Conservation (phyloP, 2,113 vertebrate genomes). For the Amphiprion percula region DNA sequence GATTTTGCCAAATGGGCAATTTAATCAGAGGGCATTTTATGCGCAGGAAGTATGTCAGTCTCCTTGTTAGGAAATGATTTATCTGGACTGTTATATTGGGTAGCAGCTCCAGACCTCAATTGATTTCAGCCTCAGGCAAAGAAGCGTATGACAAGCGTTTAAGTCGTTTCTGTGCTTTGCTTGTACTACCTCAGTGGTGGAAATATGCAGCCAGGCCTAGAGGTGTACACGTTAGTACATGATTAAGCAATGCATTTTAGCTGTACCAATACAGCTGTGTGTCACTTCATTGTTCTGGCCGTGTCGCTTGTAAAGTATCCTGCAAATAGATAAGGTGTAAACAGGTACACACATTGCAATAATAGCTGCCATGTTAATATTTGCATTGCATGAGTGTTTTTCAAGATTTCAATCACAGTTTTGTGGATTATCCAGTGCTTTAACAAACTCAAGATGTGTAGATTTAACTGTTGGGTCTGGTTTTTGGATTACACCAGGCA, state of each 20-base stretch:
- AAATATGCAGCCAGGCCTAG: background rate
- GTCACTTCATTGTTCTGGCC: background rate
- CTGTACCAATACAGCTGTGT: background rate
- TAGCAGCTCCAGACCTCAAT: conserved; percentile 41
- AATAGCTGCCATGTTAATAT: too few species aligned
- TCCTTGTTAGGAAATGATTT: conserved; percentile 74
- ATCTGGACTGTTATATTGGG: conserved; percentile 63
- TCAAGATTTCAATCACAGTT: too few species aligned
- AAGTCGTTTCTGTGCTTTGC: conserved; percentile 34
- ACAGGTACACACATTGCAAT: too few species aligned
- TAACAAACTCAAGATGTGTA: too few species aligned
- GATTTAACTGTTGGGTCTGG: too few species aligned
- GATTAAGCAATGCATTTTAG: background rate
- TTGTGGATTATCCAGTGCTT: too few species aligned
- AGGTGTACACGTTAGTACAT: background rate
- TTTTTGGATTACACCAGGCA: too few species aligned
- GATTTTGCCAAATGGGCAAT: conserved; percentile 80
- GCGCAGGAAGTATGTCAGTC: conserved; percentile 73
- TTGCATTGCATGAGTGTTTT: too few species aligned
- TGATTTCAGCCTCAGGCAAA: conserved; percentile 55
- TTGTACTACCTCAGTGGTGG: background rate
- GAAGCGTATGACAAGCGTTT: conserved; percentile 49
- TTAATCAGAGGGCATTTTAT: conserved; percentile 81
- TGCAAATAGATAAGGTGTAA: too few species aligned
- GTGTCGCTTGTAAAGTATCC: too few species aligned